These are phyloP conservation scores for Neoaliturus tenellus DNA, from an alignment of 2,888 invertebrate genomes.

Conservation along the genomic window DNA sequence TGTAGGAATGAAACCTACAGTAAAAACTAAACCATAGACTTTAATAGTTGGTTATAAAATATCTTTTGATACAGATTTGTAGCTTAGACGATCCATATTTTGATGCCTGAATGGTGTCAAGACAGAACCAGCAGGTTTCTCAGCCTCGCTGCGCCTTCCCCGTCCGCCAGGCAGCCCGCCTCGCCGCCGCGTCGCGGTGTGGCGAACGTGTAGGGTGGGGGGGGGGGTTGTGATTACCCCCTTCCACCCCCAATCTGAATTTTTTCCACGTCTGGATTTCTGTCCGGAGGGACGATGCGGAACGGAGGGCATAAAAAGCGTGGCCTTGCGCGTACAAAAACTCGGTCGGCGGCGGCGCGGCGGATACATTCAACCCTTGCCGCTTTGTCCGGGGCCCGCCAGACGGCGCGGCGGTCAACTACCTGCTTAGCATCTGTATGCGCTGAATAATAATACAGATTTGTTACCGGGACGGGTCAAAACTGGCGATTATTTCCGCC, in stretches of 20 bases:
- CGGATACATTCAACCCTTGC: constrained; percentile 43
- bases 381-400: not conserved
- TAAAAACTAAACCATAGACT: no score
- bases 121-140: no score
- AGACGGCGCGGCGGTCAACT: not conserved
- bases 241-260: constrained; percentile 53
- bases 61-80: no score
- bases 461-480: constrained; percentile 4
- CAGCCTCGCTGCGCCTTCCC: no score
- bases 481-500: not conserved
- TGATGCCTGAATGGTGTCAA: no score
- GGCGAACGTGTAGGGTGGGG: not conserved
- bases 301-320: constrained; percentile 46
- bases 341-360: not conserved
- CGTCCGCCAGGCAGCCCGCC: no score
- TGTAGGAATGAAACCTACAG: no score
- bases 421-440: constrained; percentile 1
- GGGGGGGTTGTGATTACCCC: constrained; percentile 46
- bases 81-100: no score
- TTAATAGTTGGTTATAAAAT: no score
- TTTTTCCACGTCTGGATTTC: constrained; percentile 57
- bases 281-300: constrained; percentile 53
- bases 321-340: constrained; percentile 45
- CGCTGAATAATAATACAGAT: not conserved
- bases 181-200: not conserved